Percentiles rank a stretch among this genome's conserved stretches.
Conservation (phyloP, 2,888 invertebrate species). For the Amblyteles armatorius region DNA sequence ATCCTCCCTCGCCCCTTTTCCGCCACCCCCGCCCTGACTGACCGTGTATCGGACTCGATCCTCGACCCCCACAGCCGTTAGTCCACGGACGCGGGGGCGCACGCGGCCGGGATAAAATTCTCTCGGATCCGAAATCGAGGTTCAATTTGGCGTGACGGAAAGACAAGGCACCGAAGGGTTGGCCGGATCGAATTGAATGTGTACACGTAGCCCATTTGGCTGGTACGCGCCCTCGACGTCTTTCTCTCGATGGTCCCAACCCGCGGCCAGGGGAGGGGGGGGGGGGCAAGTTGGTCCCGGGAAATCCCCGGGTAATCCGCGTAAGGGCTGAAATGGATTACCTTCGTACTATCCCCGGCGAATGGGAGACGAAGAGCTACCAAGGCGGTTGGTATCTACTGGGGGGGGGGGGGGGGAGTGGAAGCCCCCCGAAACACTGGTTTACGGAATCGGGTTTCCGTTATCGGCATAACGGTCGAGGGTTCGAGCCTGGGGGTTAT, state of each 20-base stretch:
- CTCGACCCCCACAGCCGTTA: too few relatives aligned
- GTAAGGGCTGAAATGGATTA: slow-evolving; percentile 75
- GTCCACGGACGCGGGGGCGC: not conserved
- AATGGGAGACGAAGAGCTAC: slow-evolving; percentile 51
- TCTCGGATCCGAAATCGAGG: not conserved
- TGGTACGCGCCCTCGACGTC: not conserved
- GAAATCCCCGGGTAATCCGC: slow-evolving; percentile 75
- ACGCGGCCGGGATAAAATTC: slow-evolving; percentile 1
- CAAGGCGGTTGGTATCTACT: slow-evolving; percentile 8
- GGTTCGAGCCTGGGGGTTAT: slow-evolving; percentile 74
- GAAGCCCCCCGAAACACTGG: slow-evolving; percentile 70
- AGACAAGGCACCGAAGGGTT: not conserved
- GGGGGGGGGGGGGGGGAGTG: slow-evolving; percentile 54
- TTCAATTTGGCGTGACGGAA: slow-evolving; percentile 45
- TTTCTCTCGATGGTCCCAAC: slow-evolving; percentile 3
- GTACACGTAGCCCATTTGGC: not conserved
- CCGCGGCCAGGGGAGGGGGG: not conserved
- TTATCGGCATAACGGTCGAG: slow-evolving; percentile 75
- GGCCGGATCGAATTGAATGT: slow-evolving; percentile 9
- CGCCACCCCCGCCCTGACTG: not conserved
- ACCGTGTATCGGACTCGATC: not conserved
- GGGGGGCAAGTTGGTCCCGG: slow-evolving; percentile 38
- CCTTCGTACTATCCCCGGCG: slow-evolving; percentile 62
- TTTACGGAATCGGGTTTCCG: slow-evolving; percentile 74
- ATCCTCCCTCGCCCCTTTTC: not conserved